phyloP scores from a whole-genome alignment of 2,113 vertebrate genomes.

The Theristicus caerulescens region DNA sequence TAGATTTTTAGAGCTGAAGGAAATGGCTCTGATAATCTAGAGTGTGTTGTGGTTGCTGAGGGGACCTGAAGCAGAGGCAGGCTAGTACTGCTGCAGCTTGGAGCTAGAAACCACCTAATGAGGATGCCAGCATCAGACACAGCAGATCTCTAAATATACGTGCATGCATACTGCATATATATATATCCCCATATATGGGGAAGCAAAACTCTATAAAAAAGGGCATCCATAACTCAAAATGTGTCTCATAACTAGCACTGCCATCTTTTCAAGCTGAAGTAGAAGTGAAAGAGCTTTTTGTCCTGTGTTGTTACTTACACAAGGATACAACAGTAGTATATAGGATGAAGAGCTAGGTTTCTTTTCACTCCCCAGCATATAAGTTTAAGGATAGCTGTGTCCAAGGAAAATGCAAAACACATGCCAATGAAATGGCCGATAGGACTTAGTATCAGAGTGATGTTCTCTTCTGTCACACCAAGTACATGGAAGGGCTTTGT shows the following conservation, averaged over 20 bases:
- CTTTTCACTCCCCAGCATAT: not conserved
- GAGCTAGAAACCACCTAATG: not conserved
- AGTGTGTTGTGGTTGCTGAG: not conserved
- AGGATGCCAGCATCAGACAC: not conserved
- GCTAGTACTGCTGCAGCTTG: not conserved
- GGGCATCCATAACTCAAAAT: not conserved
- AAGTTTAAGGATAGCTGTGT: not conserved
- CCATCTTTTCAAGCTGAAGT: not conserved
- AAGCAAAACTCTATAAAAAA: not conserved
- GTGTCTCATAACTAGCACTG: not conserved
- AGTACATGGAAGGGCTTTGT: not conserved
- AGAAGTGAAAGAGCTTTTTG: not conserved
- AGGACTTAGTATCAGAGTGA: not conserved
- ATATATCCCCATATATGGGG: not conserved
- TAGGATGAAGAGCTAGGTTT: not conserved
- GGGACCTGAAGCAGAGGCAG: not conserved
- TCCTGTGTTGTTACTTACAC: not conserved
- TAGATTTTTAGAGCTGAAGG: not conserved
- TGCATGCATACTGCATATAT: not conserved
- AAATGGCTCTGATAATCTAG: not conserved
- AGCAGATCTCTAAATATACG: not conserved
- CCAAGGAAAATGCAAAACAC: not conserved
- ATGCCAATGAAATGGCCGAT: not conserved
- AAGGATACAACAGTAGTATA: not conserved
- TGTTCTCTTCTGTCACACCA: constrained; percentile 5